These are phyloP conservation scores for Tiaroga cobitis DNA, from an alignment of 2,797 vertebrate species.

Conservation along the genomic window DNA sequence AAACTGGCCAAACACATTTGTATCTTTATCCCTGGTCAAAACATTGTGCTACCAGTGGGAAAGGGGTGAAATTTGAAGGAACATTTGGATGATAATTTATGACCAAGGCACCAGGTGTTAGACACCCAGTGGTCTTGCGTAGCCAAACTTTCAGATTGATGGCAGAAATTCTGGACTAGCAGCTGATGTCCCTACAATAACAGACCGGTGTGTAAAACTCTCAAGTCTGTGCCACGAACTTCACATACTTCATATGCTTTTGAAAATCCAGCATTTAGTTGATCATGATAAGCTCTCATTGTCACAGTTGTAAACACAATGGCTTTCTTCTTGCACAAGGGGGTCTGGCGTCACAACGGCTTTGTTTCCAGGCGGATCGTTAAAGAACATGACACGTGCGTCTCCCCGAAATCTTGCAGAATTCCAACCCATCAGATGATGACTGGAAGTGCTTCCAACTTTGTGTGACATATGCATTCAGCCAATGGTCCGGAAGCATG, in stretches of 20 bases:
- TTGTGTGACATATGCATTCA: background rate
- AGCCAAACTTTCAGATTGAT: background rate
- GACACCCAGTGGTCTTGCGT: background rate
- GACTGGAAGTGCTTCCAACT: background rate
- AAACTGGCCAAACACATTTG: slow-evolving; percentile 18
- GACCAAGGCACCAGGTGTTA: slow-evolving; percentile 17
- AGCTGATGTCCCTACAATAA: background rate
- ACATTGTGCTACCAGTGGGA: slow-evolving; percentile 18
- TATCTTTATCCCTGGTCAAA: slow-evolving; percentile 1
- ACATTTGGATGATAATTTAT: slow-evolving; percentile 31
- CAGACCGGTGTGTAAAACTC: background rate
- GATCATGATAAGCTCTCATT: background rate
- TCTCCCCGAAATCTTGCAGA: background rate
- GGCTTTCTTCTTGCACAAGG: background rate
- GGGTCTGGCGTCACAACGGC: no score
- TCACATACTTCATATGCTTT: no score
- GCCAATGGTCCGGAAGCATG: background rate
- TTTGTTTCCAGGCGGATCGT: background rate
- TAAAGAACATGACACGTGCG: background rate
- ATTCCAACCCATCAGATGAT: background rate
- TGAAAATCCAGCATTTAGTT: no score
- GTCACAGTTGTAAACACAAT: background rate
- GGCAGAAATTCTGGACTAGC: background rate
- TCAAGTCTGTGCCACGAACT: no score
- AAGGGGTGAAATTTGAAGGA: background rate